phyloP scores from a whole-genome alignment of 2,113 vertebrate genomes.

The Diadophis punctatus region DNA sequence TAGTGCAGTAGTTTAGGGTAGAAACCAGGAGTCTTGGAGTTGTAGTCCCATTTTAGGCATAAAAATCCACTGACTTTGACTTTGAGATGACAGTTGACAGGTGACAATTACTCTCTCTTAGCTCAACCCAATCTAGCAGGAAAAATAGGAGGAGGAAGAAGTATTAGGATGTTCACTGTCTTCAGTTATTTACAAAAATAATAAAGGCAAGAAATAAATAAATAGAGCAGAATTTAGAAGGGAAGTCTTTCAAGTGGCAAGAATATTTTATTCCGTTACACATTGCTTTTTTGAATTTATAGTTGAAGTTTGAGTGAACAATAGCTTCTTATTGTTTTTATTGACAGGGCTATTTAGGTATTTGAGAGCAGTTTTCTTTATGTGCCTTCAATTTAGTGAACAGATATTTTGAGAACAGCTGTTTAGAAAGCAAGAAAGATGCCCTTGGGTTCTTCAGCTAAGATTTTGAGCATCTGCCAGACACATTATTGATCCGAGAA shows the following conservation, averaged over 20 bases:
- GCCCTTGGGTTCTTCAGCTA: conserved; percentile 9
- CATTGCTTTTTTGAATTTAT: background rate
- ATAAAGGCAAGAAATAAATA: background rate
- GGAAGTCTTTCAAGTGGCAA: background rate
- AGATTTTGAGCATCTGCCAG: conserved; percentile 19
- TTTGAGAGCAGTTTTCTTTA: conserved; percentile 17
- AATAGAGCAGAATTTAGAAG: background rate
- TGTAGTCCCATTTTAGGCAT: background rate
- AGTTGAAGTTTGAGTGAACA: background rate
- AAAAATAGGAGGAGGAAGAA: background rate
- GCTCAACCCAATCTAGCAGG: background rate
- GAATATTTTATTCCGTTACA: background rate
- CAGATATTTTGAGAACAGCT: conserved; percentile 17
- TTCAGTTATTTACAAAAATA: background rate
- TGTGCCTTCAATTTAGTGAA: conserved; percentile 22
- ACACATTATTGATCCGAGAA: background rate
- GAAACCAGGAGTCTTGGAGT: background rate
- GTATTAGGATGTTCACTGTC: background rate
- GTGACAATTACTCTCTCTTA: background rate
- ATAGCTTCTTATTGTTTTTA: conserved; percentile 1
- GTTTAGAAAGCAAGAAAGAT: conserved; percentile 9
- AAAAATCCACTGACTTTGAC: background rate
- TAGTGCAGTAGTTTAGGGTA: background rate
- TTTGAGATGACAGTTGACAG: background rate
- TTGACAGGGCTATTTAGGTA: conserved; percentile 11